phyloP scores from a whole-genome alignment of 1,140 invertebrate species.

The Drosophila parvula region DNA sequence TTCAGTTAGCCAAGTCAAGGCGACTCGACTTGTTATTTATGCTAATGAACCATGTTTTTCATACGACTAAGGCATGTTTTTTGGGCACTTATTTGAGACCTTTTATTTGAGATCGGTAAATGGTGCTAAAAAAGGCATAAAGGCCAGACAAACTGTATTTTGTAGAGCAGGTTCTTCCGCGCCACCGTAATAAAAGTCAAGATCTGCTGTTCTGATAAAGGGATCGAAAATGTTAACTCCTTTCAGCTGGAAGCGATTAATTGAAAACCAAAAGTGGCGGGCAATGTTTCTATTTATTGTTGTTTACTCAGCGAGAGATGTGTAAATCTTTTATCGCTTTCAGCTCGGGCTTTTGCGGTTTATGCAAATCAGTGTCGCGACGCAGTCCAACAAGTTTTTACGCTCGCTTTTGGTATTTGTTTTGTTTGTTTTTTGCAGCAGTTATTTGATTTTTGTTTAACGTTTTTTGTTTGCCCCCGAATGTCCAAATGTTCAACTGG shows the following conservation, averaged over 20 bases:
- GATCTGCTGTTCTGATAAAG: conserved; percentile 27
- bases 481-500: conserved; percentile 22
- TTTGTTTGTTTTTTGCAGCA: conserved; percentile 28
- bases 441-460: conserved; percentile 43
- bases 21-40: conserved; percentile 12
- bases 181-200: conserved; percentile 11
- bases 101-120: conserved; percentile 26
- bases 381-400: conserved; percentile 52
- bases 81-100: conserved; percentile 12
- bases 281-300: conserved; percentile 46
- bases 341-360: conserved; percentile 16
- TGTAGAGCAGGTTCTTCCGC: conserved; percentile 36
- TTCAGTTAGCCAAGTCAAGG: conserved; percentile 16
- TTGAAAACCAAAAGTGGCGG: conserved; percentile 39
- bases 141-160: conserved; percentile 6
- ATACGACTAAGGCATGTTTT: neutral
- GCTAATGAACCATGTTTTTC: conserved; percentile 16
- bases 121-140: conserved; percentile 15
- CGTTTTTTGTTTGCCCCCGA: conserved; percentile 41
- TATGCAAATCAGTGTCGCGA: conserved; percentile 36
- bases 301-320: conserved; percentile 34
- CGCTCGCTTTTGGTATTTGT: conserved; percentile 20
- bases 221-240: neutral
- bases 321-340: conserved; percentile 32
- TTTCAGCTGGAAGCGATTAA: conserved; percentile 16